Percentiles rank a stretch among this genome's conserved stretches.
Evolutionary conservation across 2,113 vertebrate species (phyloP).

Genomic region (Etia nguti): DNA sequence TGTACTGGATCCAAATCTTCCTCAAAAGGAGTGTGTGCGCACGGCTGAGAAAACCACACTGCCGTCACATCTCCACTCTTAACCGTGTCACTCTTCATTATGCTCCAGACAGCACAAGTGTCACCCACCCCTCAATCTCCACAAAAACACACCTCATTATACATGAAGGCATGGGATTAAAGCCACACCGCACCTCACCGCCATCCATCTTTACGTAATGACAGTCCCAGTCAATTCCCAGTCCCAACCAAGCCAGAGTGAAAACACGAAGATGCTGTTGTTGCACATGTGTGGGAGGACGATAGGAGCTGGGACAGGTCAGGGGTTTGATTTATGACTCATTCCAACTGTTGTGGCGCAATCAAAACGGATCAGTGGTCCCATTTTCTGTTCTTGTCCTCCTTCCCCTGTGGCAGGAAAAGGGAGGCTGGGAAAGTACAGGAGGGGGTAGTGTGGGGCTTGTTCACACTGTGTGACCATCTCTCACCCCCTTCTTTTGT

Average conservation of each 20-base stretch:
- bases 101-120: constrained; percentile 19
- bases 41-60: constrained; percentile 4
- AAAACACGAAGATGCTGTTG: not conserved
- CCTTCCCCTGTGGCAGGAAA: not conserved
- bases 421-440: not conserved
- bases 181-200: not conserved
- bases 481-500: not conserved
- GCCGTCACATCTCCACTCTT: constrained; percentile 24
- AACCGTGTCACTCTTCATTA: constrained; percentile 43
- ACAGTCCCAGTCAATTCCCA: constrained; percentile 20
- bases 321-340: constrained; percentile 54
- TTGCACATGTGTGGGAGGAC: not conserved
- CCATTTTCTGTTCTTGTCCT: not conserved
- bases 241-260: not conserved
- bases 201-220: constrained; percentile 12
- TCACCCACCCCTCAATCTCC: not conserved
- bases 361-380: constrained; percentile 40
- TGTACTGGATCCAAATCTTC: not conserved
- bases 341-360: constrained; percentile 16
- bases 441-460: not conserved
- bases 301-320: constrained; percentile 9
- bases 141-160: constrained; percentile 12
- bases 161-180: not conserved
- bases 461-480: not conserved
- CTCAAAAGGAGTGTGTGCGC: not conserved